Evolutionary conservation across 2,113 vertebrate species (phyloP).

Genomic region (Anarrhichthys ocellatus): DNA sequence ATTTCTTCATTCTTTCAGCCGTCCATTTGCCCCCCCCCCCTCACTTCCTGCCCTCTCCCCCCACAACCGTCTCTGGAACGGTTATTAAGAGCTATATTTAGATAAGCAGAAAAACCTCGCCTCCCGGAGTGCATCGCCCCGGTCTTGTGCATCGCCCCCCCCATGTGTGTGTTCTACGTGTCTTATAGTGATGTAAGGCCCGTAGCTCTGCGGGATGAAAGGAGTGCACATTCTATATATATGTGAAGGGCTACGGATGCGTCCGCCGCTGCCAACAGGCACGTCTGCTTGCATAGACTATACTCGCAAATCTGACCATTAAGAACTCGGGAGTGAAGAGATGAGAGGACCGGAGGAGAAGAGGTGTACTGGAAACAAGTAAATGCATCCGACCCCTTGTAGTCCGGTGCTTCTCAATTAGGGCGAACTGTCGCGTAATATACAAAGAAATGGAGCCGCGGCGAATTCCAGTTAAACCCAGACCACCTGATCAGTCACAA

Average conservation of each 20-base stretch:
- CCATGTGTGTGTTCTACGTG: conserved; percentile 32
- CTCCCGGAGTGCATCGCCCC: not conserved
- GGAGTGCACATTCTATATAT: conserved; percentile 23
- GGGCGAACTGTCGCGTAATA: conserved; percentile 8
- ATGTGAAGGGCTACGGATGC: conserved; percentile 41
- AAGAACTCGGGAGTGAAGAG: conserved; percentile 1
- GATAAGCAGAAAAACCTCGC: conserved; percentile 51
- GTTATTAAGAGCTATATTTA: conserved; percentile 74
- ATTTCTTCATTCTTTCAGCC: conserved; percentile 60
- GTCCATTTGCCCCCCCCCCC: conserved; percentile 46
- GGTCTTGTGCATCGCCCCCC: not conserved
- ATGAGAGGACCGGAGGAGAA: not conserved
- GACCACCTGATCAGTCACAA: conserved; percentile 45
- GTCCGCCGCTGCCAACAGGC: conserved; percentile 25
- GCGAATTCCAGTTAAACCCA: conserved; percentile 50
- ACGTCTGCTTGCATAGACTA: conserved; percentile 59
- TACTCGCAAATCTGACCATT: conserved; percentile 21
- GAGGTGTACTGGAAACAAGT: not conserved
- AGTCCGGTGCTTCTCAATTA: conserved; percentile 10
- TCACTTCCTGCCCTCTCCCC: conserved; percentile 54
- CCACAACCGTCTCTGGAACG: conserved; percentile 45
- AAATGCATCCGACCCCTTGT: conserved; percentile 37
- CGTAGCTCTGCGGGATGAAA: conserved; percentile 41
- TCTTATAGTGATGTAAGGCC: conserved; percentile 21
- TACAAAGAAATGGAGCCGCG: conserved; percentile 12